Base-by-base conservation (phyloP, 2,888 invertebrate genomes). In the Eilema griseolum region DNA sequence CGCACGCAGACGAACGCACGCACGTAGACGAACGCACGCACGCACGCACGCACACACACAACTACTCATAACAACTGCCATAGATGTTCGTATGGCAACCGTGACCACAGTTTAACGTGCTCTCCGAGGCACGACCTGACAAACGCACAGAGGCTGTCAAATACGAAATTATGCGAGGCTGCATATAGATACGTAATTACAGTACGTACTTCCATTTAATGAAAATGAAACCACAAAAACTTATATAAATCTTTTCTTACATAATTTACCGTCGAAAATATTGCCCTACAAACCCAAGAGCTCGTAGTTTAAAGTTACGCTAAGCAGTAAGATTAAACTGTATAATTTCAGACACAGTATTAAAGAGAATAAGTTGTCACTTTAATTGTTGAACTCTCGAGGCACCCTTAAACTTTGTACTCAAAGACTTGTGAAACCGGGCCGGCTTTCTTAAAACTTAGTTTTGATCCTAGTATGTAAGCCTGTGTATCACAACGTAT, bases 291-390 rank as follows among this genome's bases (percentile, higher is more conserved):
- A 68, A 24, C 59, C 23, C 41, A 46, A 64, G 37, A 41, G 16
- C 63, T 59, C 41, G 69, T 76, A 77, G 79, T 83, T 72, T 67
- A 83, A 81, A 81, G 83, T 83, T 81, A 70, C 20, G 33, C 60
- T 79, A 75, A 77, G 79, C 77, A 81, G 76, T 74, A 68, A 83
- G 84, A 82, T 83, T 82, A 82, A 83, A 82, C 80, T 72, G 78
- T 83, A 82, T 82, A 83, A 82, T 82, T 82, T 65, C 72, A 71
- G 83, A 82, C 83, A 78, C 67, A 73, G 80, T 69, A 80, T 78
- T 82, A 83, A 75, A 74, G 80, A 78, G 77, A 82, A 82, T 82
- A 82, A 83, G 78, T 83, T 82, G 69, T 16, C 65, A 69, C 72
- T 83, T 75, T 82, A 83, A 83, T 83, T 83, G 82, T 80, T 81